Evolutionary conservation across 2,797 vertebrate genomes (phyloP).

Genomic region (Zenarchopterus dispar): DNA sequence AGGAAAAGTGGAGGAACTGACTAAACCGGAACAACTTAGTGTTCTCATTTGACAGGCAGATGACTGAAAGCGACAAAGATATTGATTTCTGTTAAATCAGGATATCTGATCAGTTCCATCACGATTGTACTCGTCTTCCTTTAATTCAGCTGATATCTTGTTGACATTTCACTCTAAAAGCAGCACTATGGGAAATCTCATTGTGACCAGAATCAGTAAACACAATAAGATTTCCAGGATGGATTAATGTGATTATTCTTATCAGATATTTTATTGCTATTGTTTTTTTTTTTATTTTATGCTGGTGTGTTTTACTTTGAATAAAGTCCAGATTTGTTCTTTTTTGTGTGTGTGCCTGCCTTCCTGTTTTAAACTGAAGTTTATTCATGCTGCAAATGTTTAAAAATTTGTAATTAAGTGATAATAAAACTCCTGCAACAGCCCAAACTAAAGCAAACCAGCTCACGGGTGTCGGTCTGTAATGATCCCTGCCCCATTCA

Average conservation of each 20-base stretch:
- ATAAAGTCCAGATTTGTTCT: background rate
- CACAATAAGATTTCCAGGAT: background rate
- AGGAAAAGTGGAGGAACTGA: no score
- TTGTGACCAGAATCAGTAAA: conserved; percentile 3
- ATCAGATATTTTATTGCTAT: background rate
- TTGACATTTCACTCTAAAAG: conserved; percentile 39
- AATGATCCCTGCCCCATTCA: conserved; percentile 12
- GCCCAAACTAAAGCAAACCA: conserved; percentile 32
- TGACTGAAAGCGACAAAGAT: conserved; percentile 35
- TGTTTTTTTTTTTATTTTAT: background rate
- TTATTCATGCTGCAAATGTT: background rate
- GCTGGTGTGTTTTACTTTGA: background rate
- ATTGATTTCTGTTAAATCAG: conserved; percentile 45
- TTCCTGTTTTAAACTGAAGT: background rate
- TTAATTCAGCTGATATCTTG: conserved; percentile 23
- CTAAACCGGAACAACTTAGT: background rate
- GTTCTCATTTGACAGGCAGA: conserved; percentile 6
- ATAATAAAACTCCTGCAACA: background rate
- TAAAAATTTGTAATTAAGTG: background rate
- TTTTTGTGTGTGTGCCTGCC: background rate
- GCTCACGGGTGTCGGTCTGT: conserved; percentile 22
- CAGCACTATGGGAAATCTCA: conserved; percentile 1
- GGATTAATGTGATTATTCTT: background rate
- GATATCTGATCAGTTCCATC: conserved; percentile 37
- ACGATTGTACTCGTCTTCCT: conserved; percentile 14